Conservation (phyloP, 2,888 invertebrate species). For the Synergus itoensis region DNA sequence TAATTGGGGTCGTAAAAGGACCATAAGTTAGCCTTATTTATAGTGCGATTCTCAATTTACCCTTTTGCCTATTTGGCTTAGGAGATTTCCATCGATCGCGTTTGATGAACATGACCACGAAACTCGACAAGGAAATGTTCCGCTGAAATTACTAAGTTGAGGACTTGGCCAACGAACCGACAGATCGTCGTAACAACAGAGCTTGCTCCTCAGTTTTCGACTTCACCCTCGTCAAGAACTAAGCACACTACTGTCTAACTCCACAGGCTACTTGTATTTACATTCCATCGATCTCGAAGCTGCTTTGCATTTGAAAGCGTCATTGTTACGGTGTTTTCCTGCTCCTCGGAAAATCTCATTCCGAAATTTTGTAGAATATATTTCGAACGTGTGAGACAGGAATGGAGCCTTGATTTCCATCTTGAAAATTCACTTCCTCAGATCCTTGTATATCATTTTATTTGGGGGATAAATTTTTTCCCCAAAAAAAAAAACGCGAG, state of each 20-base stretch:
- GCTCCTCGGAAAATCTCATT: conserved; percentile 8
- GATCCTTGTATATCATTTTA: neutral
- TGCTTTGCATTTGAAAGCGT: conserved; percentile 39
- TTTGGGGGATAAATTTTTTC: no score
- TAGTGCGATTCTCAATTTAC: conserved; percentile 4
- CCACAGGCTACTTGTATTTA: conserved; percentile 39
- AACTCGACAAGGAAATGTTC: conserved; percentile 53
- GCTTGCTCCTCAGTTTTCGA: conserved; percentile 45
- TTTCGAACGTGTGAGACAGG: neutral
- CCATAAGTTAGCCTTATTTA: conserved; percentile 69
- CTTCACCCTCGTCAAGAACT: conserved; percentile 55
- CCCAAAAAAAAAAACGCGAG: no score
- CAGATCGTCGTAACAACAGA: conserved; percentile 55
- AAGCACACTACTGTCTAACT: conserved; percentile 47
- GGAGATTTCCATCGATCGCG: conserved; percentile 29
- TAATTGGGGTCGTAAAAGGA: conserved; percentile 74
- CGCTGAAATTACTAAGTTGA: conserved; percentile 54
- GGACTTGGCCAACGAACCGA: conserved; percentile 54
- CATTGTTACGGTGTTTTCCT: conserved; percentile 25
- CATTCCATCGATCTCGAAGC: conserved; percentile 34
- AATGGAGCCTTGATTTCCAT: neutral
- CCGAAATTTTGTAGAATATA: neutral
- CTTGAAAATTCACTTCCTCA: neutral
- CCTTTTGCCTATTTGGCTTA: neutral
- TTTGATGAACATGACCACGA: conserved; percentile 49